phyloP scores from a whole-genome alignment of 2,888 invertebrate genomes.

The Pogonocherus hispidulus region DNA sequence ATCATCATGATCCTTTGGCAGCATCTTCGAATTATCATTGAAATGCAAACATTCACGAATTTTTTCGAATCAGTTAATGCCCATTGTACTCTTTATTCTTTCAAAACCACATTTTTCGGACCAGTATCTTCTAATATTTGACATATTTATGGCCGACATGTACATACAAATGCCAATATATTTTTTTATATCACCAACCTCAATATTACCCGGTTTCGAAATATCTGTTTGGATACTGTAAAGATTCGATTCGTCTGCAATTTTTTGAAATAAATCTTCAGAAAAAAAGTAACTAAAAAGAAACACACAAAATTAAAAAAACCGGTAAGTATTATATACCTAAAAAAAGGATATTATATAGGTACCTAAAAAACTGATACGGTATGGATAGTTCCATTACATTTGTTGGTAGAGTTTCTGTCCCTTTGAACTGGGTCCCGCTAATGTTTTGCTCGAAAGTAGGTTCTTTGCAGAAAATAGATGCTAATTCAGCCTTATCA shows the following conservation, averaged over 20 bases:
- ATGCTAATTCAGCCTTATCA: background rate
- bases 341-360: no score
- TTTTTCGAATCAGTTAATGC: background rate
- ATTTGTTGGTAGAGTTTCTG: background rate
- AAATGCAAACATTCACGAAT: background rate
- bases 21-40: background rate
- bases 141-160: background rate
- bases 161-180: background rate
- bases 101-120: background rate
- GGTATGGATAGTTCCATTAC: conserved; percentile 6
- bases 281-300: no score
- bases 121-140: background rate
- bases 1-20: background rate
- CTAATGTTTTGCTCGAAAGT: conserved; percentile 13
- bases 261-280: background rate
- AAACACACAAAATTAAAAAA: no score
- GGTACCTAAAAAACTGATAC: background rate
- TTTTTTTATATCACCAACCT: background rate
- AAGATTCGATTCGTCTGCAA: background rate
- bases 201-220: background rate
- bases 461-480: conserved; percentile 7
- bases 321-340: no score
- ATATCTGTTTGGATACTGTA: background rate
- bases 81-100: background rate
- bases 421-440: conserved; percentile 2